Evolutionary conservation across 1,140 invertebrate genomes (phyloP), one percentile per base, ranked within the genome.

Genomic region (Euura saliciscinereae): DNA sequence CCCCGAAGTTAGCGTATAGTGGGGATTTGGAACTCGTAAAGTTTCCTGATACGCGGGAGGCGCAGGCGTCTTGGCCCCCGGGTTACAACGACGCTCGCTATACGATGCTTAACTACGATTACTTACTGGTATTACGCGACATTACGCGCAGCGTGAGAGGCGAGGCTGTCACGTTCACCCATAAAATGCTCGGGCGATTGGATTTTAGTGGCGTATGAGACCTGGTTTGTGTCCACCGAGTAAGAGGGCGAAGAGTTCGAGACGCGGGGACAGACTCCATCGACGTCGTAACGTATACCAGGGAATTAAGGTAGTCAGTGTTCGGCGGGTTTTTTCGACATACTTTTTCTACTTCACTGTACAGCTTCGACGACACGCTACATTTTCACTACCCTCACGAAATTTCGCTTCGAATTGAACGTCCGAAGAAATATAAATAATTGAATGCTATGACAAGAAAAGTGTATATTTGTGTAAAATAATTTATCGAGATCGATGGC

Each of bases 1-100:
- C 28, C 28, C 51, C 51, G 6, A 59, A 59, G 51, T 59, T 59
- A 8, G 51, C 28, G 66, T 28, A 67, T 44, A 44, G 46, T 43
- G 69, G 64, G 28, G 73, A 74, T 74, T 71, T 73, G 66, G 69
- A 66, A 64, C 69, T 71, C 73, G 69, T 74, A 74, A 74, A 74
- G 73, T 74, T 74, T 43, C 44, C 73, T 69, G 68, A 74, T 74
- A 74, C 70, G 68, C 68, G 59, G 73, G 65, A 71, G 45, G 43
- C 10, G 65, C 68, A 70, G 51, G 51, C 51, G 51, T 59, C 51
- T 59, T 59, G 51, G 51, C 51, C 5, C 13, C 28, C 51, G 51
- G 51, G 51, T 59, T 59, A 59, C 51, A 59, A 59, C 51, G 51
- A n/a, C 51, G 51, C 5, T 59, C 51, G 51, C 51, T 59, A 59